Conservation (phyloP, 2,797 vertebrate species). For the Clarias fuscus region DNA sequence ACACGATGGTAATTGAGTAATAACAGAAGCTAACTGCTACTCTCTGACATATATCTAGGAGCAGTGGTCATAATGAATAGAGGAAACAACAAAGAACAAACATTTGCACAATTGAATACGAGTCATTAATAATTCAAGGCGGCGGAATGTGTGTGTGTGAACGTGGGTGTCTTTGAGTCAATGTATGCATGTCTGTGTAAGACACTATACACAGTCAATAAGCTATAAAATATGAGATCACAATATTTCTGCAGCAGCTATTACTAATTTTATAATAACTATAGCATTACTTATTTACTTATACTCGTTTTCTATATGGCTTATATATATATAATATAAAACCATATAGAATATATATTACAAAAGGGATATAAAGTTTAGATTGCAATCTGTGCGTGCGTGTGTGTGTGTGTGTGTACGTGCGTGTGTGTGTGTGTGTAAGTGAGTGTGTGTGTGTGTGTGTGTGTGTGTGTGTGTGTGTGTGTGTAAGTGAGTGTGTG, state of each 20-base stretch:
- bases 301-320: not conserved
- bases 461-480: not conserved
- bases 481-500: not conserved
- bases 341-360: too few species aligned
- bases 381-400: too few species aligned
- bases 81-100: slow-evolving; percentile 45
- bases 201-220: not conserved
- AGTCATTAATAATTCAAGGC: slow-evolving; percentile 47
- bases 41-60: slow-evolving; percentile 41
- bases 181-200: not conserved
- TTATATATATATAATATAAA: too few species aligned
- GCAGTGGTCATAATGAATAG: slow-evolving; percentile 44
- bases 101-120: slow-evolving; percentile 45
- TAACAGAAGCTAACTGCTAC: slow-evolving; percentile 41
- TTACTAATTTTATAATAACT: too few species aligned
- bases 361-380: too few species aligned
- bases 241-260: not conserved
- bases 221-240: not conserved
- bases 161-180: not conserved
- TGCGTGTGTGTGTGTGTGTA: not conserved
- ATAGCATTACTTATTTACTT: not conserved
- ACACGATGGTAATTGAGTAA: slow-evolving; percentile 46
- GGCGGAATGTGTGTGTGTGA: slow-evolving; percentile 31
- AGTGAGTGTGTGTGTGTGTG: not conserved
- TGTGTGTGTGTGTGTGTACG: too few species aligned